Evolutionary conservation across 64 coral and sea anemone genomes (phyloP).

Genomic region (Montipora foliosa): DNA sequence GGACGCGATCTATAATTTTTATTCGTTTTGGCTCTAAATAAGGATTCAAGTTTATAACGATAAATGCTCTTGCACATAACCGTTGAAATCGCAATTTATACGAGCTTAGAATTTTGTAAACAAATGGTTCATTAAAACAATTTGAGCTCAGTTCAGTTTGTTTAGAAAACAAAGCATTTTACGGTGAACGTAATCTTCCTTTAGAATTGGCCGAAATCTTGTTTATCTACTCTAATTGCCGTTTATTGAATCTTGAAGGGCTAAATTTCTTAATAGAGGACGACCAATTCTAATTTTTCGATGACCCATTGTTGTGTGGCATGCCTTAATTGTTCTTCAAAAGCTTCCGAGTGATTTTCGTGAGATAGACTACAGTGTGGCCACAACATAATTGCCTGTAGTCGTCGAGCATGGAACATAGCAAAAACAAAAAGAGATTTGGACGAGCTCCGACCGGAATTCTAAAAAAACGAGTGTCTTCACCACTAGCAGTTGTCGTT

Average conservation of each 20-base stretch:
- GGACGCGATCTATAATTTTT: too few relatives aligned
- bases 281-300: too few relatives aligned
- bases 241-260: slow-evolving; percentile 8
- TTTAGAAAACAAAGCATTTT: slow-evolving; percentile 24
- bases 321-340: not conserved
- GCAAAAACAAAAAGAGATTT: slow-evolving; percentile 3
- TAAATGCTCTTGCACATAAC: not conserved
- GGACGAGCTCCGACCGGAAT: slow-evolving; percentile 9
- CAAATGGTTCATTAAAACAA: not conserved
- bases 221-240: slow-evolving; percentile 10
- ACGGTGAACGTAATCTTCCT: not conserved
- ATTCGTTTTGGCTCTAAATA: not conserved
- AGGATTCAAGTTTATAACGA: not conserved
- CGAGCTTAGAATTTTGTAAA: not conserved
- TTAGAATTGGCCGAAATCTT: slow-evolving; percentile 1
- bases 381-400: not conserved
- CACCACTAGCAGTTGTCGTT: not conserved
- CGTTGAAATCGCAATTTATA: not conserved
- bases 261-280: not conserved
- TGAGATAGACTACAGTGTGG: too few relatives aligned
- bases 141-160: slow-evolving; percentile 11
- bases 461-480: not conserved
- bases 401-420: slow-evolving; percentile 7
- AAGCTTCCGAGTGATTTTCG: not conserved
- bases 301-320: not conserved